These are phyloP conservation scores for Barbus barbus DNA, from an alignment of 2,113 vertebrate genomes.

Conservation along the genomic window DNA sequence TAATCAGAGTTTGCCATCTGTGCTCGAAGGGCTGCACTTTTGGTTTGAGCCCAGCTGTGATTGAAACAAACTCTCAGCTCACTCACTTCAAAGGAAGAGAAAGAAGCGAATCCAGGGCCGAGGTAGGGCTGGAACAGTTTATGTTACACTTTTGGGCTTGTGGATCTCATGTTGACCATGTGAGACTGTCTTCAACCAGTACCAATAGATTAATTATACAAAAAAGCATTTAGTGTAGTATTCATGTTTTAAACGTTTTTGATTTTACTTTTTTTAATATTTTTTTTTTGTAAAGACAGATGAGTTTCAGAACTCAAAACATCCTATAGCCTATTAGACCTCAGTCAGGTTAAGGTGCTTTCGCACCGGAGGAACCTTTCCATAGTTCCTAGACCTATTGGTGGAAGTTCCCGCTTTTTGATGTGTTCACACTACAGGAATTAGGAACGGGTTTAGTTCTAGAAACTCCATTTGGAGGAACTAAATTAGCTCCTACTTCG, in stretches of 20 bases:
- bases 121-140: slow-evolving; percentile 1
- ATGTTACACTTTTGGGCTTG: slow-evolving; percentile 22
- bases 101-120: background rate
- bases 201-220: background rate
- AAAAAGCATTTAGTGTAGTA: background rate
- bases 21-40: slow-evolving; percentile 48
- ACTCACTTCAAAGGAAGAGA: slow-evolving; percentile 15
- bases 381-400: too few species aligned
- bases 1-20: slow-evolving; percentile 64
- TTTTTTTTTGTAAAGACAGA: background rate
- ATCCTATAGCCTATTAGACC: too few species aligned
- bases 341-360: too few species aligned
- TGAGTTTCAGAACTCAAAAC: background rate
- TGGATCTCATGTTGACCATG: slow-evolving; percentile 16
- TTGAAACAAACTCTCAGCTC: slow-evolving; percentile 41
- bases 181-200: background rate
- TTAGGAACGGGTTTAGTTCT: too few species aligned
- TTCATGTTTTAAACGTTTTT: background rate
- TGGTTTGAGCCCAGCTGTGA: slow-evolving; percentile 34
- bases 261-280: background rate
- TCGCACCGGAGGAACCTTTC: too few species aligned
- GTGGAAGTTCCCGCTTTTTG: too few species aligned
- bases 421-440: too few species aligned
- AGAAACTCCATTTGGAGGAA: too few species aligned
- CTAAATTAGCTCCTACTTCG: too few species aligned